These are phyloP conservation scores for Neodiprion lecontei DNA, from an alignment of 1,140 invertebrate genomes.

Conservation along the genomic window DNA sequence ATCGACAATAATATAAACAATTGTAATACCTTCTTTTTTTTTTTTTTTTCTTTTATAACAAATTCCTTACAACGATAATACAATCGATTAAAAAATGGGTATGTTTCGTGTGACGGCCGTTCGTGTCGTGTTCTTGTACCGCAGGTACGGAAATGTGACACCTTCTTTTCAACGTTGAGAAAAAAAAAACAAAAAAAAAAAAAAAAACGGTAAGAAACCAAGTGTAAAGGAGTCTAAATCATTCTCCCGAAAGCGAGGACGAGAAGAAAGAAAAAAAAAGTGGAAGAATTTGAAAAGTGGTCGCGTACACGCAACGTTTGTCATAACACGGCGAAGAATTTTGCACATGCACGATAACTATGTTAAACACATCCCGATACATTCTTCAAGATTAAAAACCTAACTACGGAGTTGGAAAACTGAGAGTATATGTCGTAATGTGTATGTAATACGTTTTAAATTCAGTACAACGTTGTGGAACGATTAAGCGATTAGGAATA, in stretches of 20 bases:
- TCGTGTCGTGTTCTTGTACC: too few species aligned
- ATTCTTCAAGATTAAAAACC: conserved; percentile 40
- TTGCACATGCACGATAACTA: neutral
- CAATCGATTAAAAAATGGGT: too few species aligned
- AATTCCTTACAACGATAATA: too few species aligned
- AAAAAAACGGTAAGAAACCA: too few species aligned
- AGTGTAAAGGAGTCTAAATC: too few species aligned
- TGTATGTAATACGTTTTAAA: neutral
- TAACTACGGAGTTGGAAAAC: conserved; percentile 52
- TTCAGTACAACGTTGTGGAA: neutral
- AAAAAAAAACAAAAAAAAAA: too few species aligned
- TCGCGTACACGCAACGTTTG: neutral
- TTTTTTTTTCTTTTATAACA: too few species aligned
- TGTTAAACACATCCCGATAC: too few species aligned
- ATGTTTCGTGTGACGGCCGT: too few species aligned
- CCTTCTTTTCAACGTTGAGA: too few species aligned
- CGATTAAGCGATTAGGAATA: neutral
- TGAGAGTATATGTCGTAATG: conserved; percentile 41
- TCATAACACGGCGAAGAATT: neutral
- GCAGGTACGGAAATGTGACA: too few species aligned
- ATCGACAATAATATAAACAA: neutral
- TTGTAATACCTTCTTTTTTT: neutral
- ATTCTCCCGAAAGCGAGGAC: too few species aligned
- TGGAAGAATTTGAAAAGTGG: neutral
- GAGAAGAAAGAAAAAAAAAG: neutral